Conservation (phyloP, 2,888 invertebrate genomes). For the Enoplolaimus lenunculus region DNA sequence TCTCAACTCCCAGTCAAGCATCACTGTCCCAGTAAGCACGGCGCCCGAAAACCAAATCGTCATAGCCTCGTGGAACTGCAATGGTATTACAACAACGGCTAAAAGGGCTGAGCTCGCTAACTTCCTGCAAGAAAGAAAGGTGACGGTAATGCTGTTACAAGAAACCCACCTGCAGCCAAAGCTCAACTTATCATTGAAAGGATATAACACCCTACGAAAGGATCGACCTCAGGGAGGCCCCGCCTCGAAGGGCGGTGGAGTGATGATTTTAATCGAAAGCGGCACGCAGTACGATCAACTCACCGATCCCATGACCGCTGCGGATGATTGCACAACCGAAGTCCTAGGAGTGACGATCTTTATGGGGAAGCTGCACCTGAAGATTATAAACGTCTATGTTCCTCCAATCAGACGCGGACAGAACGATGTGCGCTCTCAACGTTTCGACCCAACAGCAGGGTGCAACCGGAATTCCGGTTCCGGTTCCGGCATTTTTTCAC, state of each 20-base stretch:
- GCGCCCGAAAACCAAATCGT: too few relatives aligned
- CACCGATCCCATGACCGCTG: neutral
- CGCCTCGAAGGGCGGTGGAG: neutral
- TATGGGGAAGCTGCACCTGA: neutral
- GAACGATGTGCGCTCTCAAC: neutral
- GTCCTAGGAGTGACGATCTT: neutral
- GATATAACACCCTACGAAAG: neutral
- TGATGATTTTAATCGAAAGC: neutral
- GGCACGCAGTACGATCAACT: neutral
- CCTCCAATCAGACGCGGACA: neutral
- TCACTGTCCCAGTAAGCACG: too few relatives aligned
- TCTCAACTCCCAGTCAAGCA: too few relatives aligned
- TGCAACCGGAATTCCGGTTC: too few relatives aligned
- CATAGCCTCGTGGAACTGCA: neutral
- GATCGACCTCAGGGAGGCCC: slow-evolving; percentile 3
- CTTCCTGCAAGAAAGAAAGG: neutral
- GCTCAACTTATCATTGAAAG: neutral
- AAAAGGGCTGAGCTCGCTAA: neutral
- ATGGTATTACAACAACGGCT: neutral
- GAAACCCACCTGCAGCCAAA: slow-evolving; percentile 6
- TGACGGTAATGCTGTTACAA: neutral
- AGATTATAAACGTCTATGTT: slow-evolving; percentile 2
- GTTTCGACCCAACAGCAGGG: too few relatives aligned
- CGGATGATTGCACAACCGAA: neutral
- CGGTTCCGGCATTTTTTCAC: too few relatives aligned